Evolutionary conservation across 2,113 vertebrate species (phyloP).

Genomic region (Lepus americanus): DNA sequence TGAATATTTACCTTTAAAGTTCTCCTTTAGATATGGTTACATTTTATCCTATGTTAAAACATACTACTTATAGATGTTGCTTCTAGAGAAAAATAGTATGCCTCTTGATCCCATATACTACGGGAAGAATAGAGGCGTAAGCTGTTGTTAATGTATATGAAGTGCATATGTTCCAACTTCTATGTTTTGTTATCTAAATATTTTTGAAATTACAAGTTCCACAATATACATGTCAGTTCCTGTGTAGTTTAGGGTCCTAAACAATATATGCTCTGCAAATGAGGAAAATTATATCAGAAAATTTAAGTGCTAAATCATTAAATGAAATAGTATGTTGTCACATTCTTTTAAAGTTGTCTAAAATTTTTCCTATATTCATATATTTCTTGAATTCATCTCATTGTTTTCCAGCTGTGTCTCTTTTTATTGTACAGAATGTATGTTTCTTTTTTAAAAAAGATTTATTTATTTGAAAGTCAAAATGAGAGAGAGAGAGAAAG

Average conservation of each 20-base stretch:
- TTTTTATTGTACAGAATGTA: conserved; percentile 1
- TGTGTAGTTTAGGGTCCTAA: background rate
- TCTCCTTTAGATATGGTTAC: background rate
- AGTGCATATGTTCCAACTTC: conserved; percentile 24
- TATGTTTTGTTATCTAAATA: background rate
- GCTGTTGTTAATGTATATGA: background rate
- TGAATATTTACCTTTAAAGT: background rate
- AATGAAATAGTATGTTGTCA: conserved; percentile 43
- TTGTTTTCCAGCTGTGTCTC: conserved; percentile 16
- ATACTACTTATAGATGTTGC: background rate
- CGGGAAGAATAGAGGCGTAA: background rate
- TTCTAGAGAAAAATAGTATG: conserved; percentile 27
- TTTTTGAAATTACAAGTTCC: background rate
- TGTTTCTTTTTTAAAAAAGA: background rate
- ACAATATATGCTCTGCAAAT: background rate
- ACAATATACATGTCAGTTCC: background rate
- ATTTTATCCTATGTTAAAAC: conserved; percentile 3
- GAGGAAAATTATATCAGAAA: conserved; percentile 38
- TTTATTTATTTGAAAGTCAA: too few relatives aligned
- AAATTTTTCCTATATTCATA: background rate
- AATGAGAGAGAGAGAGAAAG: too few relatives aligned
- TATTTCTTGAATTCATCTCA: conserved; percentile 27
- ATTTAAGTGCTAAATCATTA: conserved; percentile 27
- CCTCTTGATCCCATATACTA: background rate
- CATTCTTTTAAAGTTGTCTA: conserved; percentile 37